Base-by-base conservation (phyloP, 1,140 invertebrate species). In the Coenobita brevimanus region DNA sequence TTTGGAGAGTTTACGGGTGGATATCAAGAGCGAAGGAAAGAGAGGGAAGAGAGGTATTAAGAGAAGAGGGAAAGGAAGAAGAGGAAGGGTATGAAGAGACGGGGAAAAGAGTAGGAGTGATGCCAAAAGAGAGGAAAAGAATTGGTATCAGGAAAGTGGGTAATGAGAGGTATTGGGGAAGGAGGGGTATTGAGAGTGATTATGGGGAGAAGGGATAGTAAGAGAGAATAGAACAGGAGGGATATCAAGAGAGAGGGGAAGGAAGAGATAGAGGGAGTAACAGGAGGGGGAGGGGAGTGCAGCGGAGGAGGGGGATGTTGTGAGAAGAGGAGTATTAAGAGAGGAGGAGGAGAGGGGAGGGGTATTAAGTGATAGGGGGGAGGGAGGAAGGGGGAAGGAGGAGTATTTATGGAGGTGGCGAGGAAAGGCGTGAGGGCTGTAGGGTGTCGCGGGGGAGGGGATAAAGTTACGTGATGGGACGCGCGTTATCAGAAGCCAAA, bases 401-500 rank as follows among this genome's bases (percentile, higher is more conserved):
- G 43, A 71, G 67, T 46, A 33, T 71, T 80, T 62, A 62, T 80
- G 78, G 75, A 30, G 46, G 75, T 50, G 41, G 75, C 27, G 64
- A 33, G 36, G 73, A 3, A 46, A 50, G 24, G 69, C 76, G 50
- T 71, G 82, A 41, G n/a, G 82, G 83, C 57, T 86, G 83, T 78
- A 86, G 83, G 73, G 33, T 78, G 83, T 86, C 83, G 79, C 46
- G 60, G 75, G 75, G n/a, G 30, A 46, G 54, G 30, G 73, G 83
- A 86, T 86, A 86, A 86, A 86, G 83, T 86, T 79, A 86, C 83
- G 38, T 78, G 83, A 86, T 86, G 83, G 73, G 57, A 57, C 60
- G 83, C 60, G 57, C 73, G 73, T 86, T 86, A 86, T 86, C 83
- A 86, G 38, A 79, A 86, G 73, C 30, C 83, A 86, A 86, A 86